Conservation (phyloP, 1,140 invertebrate species). For the Oreohelix idahoensis region DNA sequence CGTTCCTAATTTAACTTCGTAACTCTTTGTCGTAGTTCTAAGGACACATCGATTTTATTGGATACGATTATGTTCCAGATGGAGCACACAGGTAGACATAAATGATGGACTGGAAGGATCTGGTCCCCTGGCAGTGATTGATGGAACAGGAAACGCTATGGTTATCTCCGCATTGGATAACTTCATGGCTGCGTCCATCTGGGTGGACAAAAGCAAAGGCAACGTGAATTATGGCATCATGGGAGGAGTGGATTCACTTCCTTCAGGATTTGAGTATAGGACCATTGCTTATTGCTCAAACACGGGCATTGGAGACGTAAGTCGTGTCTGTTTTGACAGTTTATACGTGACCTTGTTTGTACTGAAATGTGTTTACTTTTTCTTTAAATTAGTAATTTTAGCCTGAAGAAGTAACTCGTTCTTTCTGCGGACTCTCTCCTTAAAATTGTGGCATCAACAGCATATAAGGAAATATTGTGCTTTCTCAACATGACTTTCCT, state of each 20-base stretch:
- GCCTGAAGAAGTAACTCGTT: no score
- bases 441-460: no score
- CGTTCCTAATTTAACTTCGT: no score
- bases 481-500: no score
- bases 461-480: no score
- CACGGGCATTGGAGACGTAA: conserved; percentile 60
- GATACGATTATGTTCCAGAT: background rate
- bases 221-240: conserved; percentile 59
- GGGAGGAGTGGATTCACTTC: conserved; percentile 59
- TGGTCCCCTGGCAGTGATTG: conserved; percentile 29
- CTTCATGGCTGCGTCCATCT: conserved; percentile 53
- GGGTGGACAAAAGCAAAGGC: conserved; percentile 35
- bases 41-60: no score
- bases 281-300: conserved; percentile 52
- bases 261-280: conserved; percentile 49
- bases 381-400: no score
- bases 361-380: no score
- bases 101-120: conserved; percentile 37
- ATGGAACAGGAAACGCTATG: conserved; percentile 21
- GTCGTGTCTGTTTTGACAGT: no score
- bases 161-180: conserved; percentile 20
- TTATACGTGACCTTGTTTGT: no score
- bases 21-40: no score
- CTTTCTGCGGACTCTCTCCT: no score
- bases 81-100: background rate